Evolutionary conservation across 2,113 vertebrate species (phyloP).

Genomic region (Rhodinocichla rosea): DNA sequence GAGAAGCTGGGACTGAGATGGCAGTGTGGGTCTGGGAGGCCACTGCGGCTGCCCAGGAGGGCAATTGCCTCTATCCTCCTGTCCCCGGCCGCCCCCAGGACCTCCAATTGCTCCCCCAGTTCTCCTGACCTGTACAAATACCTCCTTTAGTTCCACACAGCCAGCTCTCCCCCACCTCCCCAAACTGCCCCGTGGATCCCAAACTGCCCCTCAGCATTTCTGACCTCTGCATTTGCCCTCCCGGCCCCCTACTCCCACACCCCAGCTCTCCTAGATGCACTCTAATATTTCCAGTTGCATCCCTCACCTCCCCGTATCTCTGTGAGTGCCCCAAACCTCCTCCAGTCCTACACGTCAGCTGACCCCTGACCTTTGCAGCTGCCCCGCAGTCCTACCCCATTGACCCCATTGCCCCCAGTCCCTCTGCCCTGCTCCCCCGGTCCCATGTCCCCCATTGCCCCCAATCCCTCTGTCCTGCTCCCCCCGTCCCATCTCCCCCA

Average conservation of each 20-base stretch:
- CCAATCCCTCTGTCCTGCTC: too few species aligned
- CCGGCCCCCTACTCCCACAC: neutral
- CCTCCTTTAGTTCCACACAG: neutral
- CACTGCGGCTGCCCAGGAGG: rapidly evolving
- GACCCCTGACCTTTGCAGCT: neutral
- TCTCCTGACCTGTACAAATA: neutral
- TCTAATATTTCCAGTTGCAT: too few species aligned
- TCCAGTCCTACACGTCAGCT: neutral
- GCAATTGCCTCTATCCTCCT: neutral
- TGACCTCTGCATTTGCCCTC: neutral
- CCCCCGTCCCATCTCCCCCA: too few species aligned
- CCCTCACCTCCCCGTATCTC: neutral
- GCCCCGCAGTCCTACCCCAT: neutral
- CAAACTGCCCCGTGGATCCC: too few species aligned
- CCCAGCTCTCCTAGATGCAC: neutral
- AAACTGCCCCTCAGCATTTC: neutral
- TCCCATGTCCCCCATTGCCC: neutral
- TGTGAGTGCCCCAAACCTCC: neutral
- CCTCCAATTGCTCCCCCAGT: neutral
- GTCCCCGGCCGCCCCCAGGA: neutral
- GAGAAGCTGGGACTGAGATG: neutral
- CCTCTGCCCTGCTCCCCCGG: too few species aligned
- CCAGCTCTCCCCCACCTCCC: neutral
- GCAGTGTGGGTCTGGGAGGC: neutral
- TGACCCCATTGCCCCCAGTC: too few species aligned